Base-by-base conservation (phyloP, 1,140 invertebrate species). In the Penaeus indicus region DNA sequence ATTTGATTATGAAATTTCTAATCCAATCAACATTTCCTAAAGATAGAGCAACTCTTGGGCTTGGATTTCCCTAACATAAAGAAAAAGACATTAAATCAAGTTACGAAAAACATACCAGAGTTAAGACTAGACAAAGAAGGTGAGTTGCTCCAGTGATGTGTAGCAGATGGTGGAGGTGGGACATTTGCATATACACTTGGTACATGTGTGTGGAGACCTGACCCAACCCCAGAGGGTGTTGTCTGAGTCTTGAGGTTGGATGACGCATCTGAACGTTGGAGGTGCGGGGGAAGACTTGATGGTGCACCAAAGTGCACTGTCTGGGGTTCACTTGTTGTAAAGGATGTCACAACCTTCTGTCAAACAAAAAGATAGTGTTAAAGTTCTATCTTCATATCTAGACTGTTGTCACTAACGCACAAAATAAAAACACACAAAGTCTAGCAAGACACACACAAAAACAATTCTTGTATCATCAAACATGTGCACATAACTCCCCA, bases 321-420 rank as follows among this genome's bases (percentile, higher is more conserved):
- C 67, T 91, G 90, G n/a, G 90, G 90, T 79, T 91, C 88, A 85
- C 90, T 91, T 38, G 90, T 91, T 64, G 85, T 91, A 78, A 89
- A 91, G 75, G 89, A 88, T n/a, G 89, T 90, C 63, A 90, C 89
- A 64, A 90, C 86, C 47, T 86, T 90, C 89, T 90, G 80, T 22
- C 16, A 38, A 63, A 62, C 8, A 67, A 19, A 61, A 19, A n/a
- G 0, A 3, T 62, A 22, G 61, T 27, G 38, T 78, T 32, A 86
- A 63, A 54, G 38, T 18, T 22, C 0, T 13, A 11, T 54, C 54
- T 54, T 54, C 11, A 54, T 54, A 54, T 80, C 22, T 2, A 80
- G 22, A 54, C 78, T 75, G 10, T 16, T 54, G 54, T 54, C 54
- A 13, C 8, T 11, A 54, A 54, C 16, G 16, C 54, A 54, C 8